These are phyloP conservation scores for Tuberolachnus salignus DNA, from an alignment of 2,888 invertebrate genomes.

Conservation along the genomic window DNA sequence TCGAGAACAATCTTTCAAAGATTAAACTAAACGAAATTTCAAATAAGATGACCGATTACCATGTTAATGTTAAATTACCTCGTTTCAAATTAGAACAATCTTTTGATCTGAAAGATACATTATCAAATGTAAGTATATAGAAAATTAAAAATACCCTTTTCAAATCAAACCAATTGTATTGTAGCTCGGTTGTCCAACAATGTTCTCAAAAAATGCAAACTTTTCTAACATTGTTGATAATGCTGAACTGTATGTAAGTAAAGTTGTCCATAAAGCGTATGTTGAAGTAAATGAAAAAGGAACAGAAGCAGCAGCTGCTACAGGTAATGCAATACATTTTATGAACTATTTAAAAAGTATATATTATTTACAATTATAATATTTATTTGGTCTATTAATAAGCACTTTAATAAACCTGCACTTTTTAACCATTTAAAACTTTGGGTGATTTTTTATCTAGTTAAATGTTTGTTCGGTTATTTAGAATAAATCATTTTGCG, in stretches of 20 bases:
- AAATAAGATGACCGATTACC: conserved; percentile 63
- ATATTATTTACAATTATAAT: too few species aligned
- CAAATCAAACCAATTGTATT: background rate
- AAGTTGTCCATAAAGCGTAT: conserved; percentile 82
- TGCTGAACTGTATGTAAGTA: conserved; percentile 68
- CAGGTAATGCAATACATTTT: conserved; percentile 67
- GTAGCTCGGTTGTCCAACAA: conserved; percentile 25
- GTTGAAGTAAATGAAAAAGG: conserved; percentile 84
- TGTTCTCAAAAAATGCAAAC: conserved; percentile 65
- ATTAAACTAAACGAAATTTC: conserved; percentile 67
- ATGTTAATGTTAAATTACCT: conserved; percentile 75
- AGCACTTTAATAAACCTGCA: too few species aligned
- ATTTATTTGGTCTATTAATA: too few species aligned
- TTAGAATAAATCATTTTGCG: too few species aligned
- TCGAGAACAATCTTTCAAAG: conserved; percentile 62
- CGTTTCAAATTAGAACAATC: conserved; percentile 81
- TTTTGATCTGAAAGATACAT: conserved; percentile 69
- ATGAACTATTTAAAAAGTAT: too few species aligned
- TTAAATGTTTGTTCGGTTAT: too few species aligned
- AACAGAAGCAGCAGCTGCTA: conserved; percentile 83
- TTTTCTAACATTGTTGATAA: conserved; percentile 70
- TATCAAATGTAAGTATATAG: conserved; percentile 70
- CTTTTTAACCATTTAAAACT: too few species aligned
- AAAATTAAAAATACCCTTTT: background rate
- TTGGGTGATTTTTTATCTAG: too few species aligned